Evolutionary conservation across 2,888 invertebrate genomes (phyloP).

Genomic region (Opisthograptis luteolata): DNA sequence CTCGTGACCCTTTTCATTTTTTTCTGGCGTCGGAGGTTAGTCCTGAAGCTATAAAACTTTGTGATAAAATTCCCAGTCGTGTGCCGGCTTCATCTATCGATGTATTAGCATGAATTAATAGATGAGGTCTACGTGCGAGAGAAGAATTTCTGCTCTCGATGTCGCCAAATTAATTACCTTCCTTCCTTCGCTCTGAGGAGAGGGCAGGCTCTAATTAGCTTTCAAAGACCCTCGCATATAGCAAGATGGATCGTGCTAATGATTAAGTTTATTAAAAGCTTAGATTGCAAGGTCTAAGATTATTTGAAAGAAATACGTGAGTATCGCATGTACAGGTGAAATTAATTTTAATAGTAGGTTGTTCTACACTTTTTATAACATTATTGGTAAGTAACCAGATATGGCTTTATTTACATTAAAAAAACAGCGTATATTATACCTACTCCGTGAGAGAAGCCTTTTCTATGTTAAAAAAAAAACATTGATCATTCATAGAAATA

Average conservation of each 20-base stretch:
- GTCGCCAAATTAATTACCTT: constrained; percentile 7
- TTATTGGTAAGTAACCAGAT: not conserved
- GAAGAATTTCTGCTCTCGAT: constrained; percentile 1
- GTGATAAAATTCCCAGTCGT: constrained; percentile 14
- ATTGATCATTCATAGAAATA: constrained; percentile 4
- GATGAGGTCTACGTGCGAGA: constrained; percentile 17
- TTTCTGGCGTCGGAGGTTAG: constrained; percentile 1
- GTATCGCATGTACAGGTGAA: too few species aligned
- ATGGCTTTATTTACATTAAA: not conserved
- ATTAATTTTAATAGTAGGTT: too few species aligned
- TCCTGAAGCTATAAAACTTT: not conserved
- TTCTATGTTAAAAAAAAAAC: not conserved
- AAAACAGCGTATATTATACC: not conserved
- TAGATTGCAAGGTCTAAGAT: too few species aligned
- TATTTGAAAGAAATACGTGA: too few species aligned
- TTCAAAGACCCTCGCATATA: too few species aligned
- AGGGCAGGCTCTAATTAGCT: too few species aligned
- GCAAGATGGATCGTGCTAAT: too few species aligned
- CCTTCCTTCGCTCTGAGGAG: not conserved
- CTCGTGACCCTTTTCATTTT: constrained; percentile 5
- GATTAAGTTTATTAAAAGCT: too few species aligned
- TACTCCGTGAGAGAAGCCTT: not conserved
- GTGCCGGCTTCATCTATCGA: constrained; percentile 16
- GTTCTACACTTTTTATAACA: too few species aligned
- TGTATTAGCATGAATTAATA: constrained; percentile 20